Percentiles rank a stretch among this genome's conserved stretches.
Conservation (phyloP, 2,797 vertebrate genomes). For the Xyrichtys novacula region DNA sequence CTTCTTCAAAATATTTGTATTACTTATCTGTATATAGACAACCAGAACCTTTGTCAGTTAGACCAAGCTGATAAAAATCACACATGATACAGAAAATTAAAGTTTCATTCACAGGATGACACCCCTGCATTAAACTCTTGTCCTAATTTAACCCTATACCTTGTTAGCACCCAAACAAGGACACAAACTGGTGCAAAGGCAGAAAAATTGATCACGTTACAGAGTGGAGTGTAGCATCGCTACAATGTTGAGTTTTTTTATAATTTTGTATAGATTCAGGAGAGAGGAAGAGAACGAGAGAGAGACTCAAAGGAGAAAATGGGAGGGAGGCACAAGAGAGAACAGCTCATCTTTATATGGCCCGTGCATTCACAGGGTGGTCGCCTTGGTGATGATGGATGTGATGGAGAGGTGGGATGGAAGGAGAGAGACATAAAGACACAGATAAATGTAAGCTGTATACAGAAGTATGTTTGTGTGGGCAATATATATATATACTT, state of each 20-base stretch:
- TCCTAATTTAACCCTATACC: constrained; percentile 34
- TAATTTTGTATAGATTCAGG: constrained; percentile 43
- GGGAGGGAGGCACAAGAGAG: background rate
- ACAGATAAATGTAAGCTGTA: constrained; percentile 30
- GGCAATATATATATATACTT: constrained; percentile 3
- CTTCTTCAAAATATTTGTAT: too few species aligned
- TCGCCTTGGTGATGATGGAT: constrained; percentile 73
- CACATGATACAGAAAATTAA: too few species aligned
- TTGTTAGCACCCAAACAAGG: constrained; percentile 42
- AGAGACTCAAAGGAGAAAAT: background rate
- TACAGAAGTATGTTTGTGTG: constrained; percentile 8
- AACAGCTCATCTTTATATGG: constrained; percentile 64
- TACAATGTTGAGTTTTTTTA: constrained; percentile 50
- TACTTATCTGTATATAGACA: too few species aligned
- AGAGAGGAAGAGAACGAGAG: background rate
- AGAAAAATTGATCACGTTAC: constrained; percentile 25
- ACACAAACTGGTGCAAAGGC: constrained; percentile 23
- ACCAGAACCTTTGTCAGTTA: too few species aligned
- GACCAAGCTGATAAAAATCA: too few species aligned
- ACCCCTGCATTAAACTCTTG: constrained; percentile 9
- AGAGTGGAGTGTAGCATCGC: constrained; percentile 34
- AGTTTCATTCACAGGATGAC: constrained; percentile 2
- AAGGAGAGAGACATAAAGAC: constrained; percentile 37
- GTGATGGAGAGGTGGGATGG: constrained; percentile 46
- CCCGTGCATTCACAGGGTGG: constrained; percentile 43